Percentiles rank a stretch among this genome's conserved stretches.
These are phyloP conservation scores for Clanis bilineata DNA, from an alignment of 2,888 invertebrate species.

Conservation along the genomic window DNA sequence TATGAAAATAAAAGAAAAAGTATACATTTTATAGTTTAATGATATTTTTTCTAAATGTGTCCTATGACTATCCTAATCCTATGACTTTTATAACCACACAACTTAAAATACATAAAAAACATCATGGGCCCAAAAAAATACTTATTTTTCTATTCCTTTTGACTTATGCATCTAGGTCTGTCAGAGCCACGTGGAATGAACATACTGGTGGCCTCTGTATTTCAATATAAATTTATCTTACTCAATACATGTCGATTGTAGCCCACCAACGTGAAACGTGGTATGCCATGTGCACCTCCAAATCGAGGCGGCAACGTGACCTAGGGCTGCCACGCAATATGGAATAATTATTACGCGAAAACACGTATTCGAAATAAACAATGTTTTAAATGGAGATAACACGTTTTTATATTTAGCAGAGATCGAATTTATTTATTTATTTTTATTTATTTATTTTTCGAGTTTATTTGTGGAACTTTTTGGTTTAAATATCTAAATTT, in stretches of 20 bases:
- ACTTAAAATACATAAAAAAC: no score
- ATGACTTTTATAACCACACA: no score
- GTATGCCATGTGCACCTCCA: slow-evolving; percentile 24
- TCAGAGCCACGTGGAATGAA: slow-evolving; percentile 4
- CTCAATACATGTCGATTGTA: slow-evolving; percentile 4
- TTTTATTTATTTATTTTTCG: no score
- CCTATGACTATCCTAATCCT: not conserved
- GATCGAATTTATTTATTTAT: not conserved
- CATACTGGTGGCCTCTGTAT: not conserved
- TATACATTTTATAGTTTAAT: no score
- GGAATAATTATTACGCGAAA: not conserved
- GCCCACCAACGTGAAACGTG: slow-evolving; percentile 24
- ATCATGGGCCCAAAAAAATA: no score
- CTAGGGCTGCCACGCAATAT: slow-evolving; percentile 13
- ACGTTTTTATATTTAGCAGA: not conserved
- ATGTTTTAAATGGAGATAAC: not conserved
- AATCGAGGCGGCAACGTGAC: slow-evolving; percentile 22
- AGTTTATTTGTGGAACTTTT: not conserved
- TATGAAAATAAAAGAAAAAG: no score
- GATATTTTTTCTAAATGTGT: no score
- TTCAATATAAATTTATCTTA: slow-evolving; percentile 11
- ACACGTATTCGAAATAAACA: not conserved
- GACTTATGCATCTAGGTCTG: not conserved
- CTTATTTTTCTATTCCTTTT: no score
- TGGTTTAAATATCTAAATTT: not conserved